Conservation (phyloP, 2,797 vertebrate species). For the Gallinago stenura region DNA sequence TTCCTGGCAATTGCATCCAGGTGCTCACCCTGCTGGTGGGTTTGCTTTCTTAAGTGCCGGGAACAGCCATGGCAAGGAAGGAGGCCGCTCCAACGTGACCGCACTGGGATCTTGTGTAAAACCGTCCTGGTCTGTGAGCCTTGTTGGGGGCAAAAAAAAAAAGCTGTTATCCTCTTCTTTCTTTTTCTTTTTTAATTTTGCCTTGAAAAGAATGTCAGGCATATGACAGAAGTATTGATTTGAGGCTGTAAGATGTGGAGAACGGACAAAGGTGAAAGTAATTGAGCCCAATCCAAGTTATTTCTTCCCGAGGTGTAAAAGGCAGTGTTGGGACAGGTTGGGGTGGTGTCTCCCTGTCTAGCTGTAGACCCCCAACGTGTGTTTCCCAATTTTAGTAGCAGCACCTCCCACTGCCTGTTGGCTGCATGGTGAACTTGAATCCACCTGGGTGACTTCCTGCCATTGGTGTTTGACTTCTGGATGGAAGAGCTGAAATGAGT, state of each 20-base stretch:
- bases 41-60: not conserved
- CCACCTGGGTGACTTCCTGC: not conserved
- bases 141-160: no score
- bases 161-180: no score
- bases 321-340: not conserved
- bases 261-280: not conserved
- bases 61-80: not conserved
- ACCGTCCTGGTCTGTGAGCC: no score
- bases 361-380: not conserved
- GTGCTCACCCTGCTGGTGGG: not conserved
- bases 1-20: fast-evolving
- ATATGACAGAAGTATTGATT: not conserved
- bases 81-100: fast-evolving
- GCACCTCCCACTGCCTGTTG: fast-evolving
- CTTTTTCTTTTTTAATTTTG: no score
- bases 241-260: not conserved
- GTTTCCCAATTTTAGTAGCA: not conserved
- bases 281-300: no score
- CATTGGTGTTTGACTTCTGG: not conserved
- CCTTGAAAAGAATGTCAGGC: no score
- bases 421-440: not conserved
- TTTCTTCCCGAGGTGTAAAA: not conserved
- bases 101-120: no score
- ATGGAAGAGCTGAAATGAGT: not conserved
- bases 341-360: not conserved